Evolutionary conservation across 1,140 invertebrate species (phyloP).

Genomic region (Drosophila sproati): DNA sequence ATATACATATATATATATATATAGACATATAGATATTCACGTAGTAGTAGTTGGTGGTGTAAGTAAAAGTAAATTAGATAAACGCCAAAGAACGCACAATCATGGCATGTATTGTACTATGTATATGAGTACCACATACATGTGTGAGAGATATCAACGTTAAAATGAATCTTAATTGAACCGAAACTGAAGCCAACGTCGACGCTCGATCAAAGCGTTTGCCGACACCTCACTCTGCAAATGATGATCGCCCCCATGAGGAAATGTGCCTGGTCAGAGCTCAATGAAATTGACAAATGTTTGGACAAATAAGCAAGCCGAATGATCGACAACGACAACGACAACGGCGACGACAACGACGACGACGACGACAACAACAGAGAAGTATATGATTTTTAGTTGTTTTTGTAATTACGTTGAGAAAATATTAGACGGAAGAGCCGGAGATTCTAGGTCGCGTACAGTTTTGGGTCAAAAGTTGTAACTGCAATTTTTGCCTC

Average conservation of each 20-base stretch:
- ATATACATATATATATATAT: background rate
- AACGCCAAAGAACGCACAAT: constrained; percentile 72
- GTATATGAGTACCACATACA: constrained; percentile 8
- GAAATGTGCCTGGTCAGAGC: constrained; percentile 75
- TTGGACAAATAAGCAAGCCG: constrained; percentile 77
- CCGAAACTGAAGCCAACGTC: constrained; percentile 49
- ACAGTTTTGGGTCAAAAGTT: constrained; percentile 74
- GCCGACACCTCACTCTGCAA: constrained; percentile 44
- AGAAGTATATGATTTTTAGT: constrained; percentile 38
- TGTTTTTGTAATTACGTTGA: constrained; percentile 76
- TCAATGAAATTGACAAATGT: constrained; percentile 83
- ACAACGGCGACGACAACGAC: constrained; percentile 11
- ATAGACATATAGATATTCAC: background rate
- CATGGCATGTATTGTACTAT: constrained; percentile 54
- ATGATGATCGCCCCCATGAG: constrained; percentile 38
- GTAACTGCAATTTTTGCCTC: constrained; percentile 58
- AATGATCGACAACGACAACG: constrained; percentile 52
- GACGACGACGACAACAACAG: background rate
- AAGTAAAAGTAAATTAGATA: constrained; percentile 83
- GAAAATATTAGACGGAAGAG: constrained; percentile 65
- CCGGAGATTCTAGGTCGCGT: constrained; percentile 21
- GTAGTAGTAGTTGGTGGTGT: constrained; percentile 54
- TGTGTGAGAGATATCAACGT: constrained; percentile 38
- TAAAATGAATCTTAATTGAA: constrained; percentile 82
- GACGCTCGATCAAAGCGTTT: constrained; percentile 60